Evolutionary conservation across 2,113 vertebrate genomes (phyloP).

Genomic region (Cyanoliseus patagonus): DNA sequence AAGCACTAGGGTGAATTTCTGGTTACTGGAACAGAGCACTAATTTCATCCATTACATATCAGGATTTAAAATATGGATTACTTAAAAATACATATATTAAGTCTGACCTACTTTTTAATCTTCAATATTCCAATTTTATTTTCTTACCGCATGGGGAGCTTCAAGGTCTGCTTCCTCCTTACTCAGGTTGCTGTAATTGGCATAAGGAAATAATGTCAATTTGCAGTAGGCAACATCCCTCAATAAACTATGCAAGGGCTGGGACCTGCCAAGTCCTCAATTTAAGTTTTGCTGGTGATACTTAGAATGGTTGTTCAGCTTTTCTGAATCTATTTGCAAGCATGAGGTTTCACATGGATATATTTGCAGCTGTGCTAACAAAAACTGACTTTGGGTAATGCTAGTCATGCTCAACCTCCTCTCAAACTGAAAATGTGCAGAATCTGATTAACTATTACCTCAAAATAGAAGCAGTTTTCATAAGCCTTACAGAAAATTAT

Average conservation of each 20-base stretch:
- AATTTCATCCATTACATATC: slow-evolving; percentile 34
- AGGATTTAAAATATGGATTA: slow-evolving; percentile 59
- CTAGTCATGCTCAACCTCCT: not conserved
- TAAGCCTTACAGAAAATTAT: not conserved
- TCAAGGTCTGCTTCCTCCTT: slow-evolving; percentile 24
- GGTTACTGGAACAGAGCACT: slow-evolving; percentile 21
- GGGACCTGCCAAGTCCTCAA: not conserved
- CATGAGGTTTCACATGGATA: not conserved
- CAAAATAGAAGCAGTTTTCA: not conserved
- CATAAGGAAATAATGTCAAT: not conserved
- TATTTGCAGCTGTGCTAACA: not conserved
- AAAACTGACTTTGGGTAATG: not conserved
- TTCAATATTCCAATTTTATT: slow-evolving; percentile 58
- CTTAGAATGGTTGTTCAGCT: not conserved
- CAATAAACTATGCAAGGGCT: not conserved
- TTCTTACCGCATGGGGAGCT: slow-evolving; percentile 6
- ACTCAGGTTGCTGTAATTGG: not conserved
- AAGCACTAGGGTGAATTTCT: slow-evolving; percentile 5
- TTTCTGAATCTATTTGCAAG: not conserved
- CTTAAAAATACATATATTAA: slow-evolving; percentile 70
- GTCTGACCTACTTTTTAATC: slow-evolving; percentile 76
- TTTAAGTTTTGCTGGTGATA: not conserved
- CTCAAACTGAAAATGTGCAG: not conserved
- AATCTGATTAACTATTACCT: not conserved
- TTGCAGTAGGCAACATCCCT: not conserved